Evolutionary conservation across 2,888 invertebrate species (phyloP).

Genomic region (Phytoseiulus persimilis): DNA sequence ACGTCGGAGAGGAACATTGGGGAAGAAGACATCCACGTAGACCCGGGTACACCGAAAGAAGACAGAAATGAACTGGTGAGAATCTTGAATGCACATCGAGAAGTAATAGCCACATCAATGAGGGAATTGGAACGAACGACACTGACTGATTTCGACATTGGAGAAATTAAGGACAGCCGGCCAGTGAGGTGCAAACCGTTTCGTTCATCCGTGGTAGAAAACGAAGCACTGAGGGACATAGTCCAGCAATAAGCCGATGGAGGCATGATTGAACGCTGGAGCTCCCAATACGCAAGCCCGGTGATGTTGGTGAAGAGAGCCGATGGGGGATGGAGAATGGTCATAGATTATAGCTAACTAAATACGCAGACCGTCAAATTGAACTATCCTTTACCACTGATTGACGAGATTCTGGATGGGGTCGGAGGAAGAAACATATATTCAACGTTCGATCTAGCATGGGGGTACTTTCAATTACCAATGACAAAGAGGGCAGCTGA

Average conservation of each 20-base stretch:
- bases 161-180: no score
- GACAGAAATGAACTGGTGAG: no score
- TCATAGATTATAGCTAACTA: not conserved
- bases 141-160: no score
- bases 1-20: no score
- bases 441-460: slow-evolving; percentile 11
- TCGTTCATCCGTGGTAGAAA: not conserved
- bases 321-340: not conserved
- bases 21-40: no score
- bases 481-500: not conserved
- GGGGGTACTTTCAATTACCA: slow-evolving; percentile 9
- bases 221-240: not conserved
- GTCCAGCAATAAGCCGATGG: not conserved
- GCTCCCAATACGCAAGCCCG: not conserved
- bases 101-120: not conserved
- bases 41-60: no score
- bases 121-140: not conserved
- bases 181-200: no score
- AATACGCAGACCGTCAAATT: not conserved
- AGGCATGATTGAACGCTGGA: not conserved
- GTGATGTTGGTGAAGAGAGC: not conserved
- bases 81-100: not conserved
- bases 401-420: no score
- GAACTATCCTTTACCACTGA: no score
- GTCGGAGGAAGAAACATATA: not conserved